These are phyloP conservation scores for Herminia tarsipennalis DNA, from an alignment of 2,888 invertebrate species.

Conservation along the genomic window DNA sequence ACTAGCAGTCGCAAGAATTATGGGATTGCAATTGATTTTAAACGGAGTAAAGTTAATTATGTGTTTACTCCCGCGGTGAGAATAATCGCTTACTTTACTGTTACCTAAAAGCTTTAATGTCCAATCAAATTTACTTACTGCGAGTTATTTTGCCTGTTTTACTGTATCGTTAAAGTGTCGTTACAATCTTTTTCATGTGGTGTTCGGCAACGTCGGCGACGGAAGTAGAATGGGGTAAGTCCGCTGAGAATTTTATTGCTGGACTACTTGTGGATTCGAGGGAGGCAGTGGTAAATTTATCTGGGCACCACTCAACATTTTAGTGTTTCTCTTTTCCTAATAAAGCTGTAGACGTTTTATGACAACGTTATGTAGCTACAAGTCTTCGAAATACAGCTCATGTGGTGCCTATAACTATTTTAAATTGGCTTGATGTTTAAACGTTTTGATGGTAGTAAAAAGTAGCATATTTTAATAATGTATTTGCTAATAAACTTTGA, in stretches of 20 bases:
- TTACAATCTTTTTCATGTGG: constrained; percentile 83
- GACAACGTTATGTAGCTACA: constrained; percentile 41
- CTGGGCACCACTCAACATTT: constrained; percentile 49
- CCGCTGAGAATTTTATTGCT: constrained; percentile 60
- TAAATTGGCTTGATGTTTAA: constrained; percentile 7
- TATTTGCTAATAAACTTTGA: no score
- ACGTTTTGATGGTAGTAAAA: neutral
- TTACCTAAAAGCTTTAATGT: constrained; percentile 69
- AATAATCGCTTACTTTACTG: constrained; percentile 53
- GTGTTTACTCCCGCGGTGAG: constrained; percentile 54
- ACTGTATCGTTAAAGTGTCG: constrained; percentile 76
- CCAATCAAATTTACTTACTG: constrained; percentile 69
- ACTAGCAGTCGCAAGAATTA: constrained; percentile 14
- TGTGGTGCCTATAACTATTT: constrained; percentile 17
- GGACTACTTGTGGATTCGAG: constrained; percentile 72
- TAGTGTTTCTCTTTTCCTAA: constrained; percentile 51
- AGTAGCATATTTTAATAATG: no score
- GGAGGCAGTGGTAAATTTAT: constrained; percentile 53
- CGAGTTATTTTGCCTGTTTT: constrained; percentile 66
- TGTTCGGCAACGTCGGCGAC: constrained; percentile 58
- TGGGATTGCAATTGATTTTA: constrained; percentile 30
- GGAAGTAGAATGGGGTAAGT: constrained; percentile 87
- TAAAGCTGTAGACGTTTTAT: constrained; percentile 52
- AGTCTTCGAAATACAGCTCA: constrained; percentile 25
- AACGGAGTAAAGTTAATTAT: constrained; percentile 47